Conservation (phyloP, 2,113 vertebrate genomes). For the Myocastor coypus region DNA sequence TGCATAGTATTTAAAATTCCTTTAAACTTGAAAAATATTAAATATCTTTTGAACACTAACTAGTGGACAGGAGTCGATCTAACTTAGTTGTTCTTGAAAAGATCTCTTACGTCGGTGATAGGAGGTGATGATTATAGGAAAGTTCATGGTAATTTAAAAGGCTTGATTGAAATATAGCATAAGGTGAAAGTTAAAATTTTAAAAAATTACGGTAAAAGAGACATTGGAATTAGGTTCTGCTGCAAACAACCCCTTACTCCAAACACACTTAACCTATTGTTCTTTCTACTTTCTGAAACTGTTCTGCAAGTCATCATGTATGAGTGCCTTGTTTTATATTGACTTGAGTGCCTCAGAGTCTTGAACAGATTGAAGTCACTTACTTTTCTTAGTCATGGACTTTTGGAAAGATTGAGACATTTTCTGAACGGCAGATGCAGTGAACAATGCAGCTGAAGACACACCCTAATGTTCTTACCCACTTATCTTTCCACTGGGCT, state of each 20-base stretch:
- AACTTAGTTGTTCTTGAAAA: not conserved
- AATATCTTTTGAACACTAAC: not conserved
- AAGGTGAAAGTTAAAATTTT: not conserved
- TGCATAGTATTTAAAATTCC: not conserved
- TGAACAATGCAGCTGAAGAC: not conserved
- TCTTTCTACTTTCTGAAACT: not conserved
- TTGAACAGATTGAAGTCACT: not conserved
- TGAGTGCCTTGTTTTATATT: not conserved
- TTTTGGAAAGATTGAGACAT: not conserved
- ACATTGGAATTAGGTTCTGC: not conserved
- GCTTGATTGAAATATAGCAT: not conserved
- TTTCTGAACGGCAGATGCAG: not conserved
- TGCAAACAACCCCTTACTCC: not conserved
- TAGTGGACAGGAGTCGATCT: not conserved
- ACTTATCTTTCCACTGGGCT: not conserved
- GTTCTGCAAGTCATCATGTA: not conserved
- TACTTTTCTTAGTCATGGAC: not conserved
- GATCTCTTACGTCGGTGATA: not conserved
- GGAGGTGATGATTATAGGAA: not conserved
- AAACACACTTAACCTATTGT: not conserved
- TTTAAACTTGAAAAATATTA: not conserved
- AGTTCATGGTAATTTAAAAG: not conserved
- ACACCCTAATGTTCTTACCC: not conserved
- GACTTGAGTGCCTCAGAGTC: not conserved
- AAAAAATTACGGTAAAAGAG: not conserved